These are phyloP conservation scores for Cavia aperea DNA, from an alignment of 2,113 vertebrate species.

Conservation along the genomic window DNA sequence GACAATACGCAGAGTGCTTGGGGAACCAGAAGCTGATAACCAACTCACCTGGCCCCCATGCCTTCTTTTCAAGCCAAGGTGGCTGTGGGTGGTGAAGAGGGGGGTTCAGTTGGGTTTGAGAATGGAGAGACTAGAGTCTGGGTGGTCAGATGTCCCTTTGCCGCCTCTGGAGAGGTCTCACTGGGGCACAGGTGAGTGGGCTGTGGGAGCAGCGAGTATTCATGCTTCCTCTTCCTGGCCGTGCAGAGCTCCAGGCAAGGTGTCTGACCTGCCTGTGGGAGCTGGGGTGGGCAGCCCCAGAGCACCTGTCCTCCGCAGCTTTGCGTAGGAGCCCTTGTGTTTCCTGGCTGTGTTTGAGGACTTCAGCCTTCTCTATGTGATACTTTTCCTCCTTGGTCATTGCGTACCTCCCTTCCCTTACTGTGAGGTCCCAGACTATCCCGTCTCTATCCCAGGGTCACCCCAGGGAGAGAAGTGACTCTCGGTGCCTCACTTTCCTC, in stretches of 20 bases:
- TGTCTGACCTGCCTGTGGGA: background rate
- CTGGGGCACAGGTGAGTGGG: background rate
- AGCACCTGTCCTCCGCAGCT: background rate
- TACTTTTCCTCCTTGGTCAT: background rate
- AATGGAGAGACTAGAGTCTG: background rate
- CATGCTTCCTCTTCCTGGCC: background rate
- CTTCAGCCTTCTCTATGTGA: background rate
- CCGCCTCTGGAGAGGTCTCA: rapidly evolving
- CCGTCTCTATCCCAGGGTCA: background rate
- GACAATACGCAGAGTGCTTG: background rate
- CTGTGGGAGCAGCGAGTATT: background rate
- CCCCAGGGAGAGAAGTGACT: background rate
- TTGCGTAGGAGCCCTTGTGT: rapidly evolving
- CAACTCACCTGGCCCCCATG: too few species aligned
- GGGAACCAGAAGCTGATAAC: background rate
- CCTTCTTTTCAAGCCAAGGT: background rate
- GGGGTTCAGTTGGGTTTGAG: background rate
- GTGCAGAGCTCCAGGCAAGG: rapidly evolving
- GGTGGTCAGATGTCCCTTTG: too few species aligned
- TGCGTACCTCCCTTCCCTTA: background rate
- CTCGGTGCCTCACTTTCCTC: background rate
- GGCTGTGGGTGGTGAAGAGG: too few species aligned
- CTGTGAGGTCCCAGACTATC: background rate
- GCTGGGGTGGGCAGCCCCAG: background rate
- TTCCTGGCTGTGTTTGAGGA: background rate